Conservation (phyloP, 30 jellyfish, hydroid and myxozoan species). For the Aurelia coerulea region DNA sequence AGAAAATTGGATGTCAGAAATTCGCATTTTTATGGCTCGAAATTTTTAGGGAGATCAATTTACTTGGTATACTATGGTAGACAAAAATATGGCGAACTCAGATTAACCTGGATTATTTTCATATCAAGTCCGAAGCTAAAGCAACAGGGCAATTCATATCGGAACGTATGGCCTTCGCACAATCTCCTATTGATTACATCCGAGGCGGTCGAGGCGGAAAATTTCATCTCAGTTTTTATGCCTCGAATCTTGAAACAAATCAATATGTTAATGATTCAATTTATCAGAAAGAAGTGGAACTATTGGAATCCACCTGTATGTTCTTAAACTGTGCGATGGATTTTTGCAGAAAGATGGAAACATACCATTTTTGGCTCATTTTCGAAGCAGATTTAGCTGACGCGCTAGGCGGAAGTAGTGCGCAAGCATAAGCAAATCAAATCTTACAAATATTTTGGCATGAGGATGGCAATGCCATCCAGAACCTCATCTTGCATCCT, state of each 20-base stretch:
- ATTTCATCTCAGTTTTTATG: neutral
- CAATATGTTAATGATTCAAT: neutral
- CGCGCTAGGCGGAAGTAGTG: neutral
- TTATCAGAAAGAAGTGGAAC: neutral
- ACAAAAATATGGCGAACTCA: neutral
- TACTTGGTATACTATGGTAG: neutral
- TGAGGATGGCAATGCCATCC: too few relatives aligned
- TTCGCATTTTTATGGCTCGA: neutral
- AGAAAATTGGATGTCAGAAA: neutral
- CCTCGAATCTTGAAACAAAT: neutral
- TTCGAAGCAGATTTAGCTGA: neutral
- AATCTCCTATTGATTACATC: neutral
- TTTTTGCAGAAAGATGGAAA: too few relatives aligned
- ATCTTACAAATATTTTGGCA: neutral
- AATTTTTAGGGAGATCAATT: neutral
- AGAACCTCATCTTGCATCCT: too few relatives aligned
- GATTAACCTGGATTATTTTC: neutral
- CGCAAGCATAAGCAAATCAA: neutral
- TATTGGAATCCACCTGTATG: neutral
- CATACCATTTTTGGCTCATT: neutral
- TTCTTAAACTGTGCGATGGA: too few relatives aligned
- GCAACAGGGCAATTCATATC: neutral
- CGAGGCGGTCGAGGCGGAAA: neutral
- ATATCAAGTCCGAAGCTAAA: conserved; percentile 2
- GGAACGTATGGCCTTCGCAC: neutral